Conservation (phyloP, 1,140 invertebrate genomes). For the Danaus plexippus region DNA sequence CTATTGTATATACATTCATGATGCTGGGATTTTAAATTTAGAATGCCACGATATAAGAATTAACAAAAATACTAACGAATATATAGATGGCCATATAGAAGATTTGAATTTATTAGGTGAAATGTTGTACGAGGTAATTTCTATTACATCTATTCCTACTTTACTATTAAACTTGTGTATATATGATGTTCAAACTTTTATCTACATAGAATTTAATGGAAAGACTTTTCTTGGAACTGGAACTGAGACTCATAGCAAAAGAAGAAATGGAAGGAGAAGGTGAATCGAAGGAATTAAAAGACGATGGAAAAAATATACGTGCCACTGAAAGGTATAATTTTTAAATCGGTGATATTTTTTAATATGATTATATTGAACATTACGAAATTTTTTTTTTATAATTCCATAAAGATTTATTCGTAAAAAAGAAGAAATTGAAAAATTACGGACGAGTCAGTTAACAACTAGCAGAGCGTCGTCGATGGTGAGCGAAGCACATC, state of each 20-base stretch:
- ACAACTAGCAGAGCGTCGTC: constrained; percentile 17
- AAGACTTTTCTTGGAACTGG: constrained; percentile 18
- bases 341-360: neutral
- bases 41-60: constrained; percentile 51
- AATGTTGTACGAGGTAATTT: constrained; percentile 33
- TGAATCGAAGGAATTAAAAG: constrained; percentile 11
- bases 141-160: constrained; percentile 4
- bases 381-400: too few relatives aligned
- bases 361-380: too few relatives aligned
- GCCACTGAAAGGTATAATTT: constrained; percentile 32
- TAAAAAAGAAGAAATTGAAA: constrained; percentile 49
- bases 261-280: constrained; percentile 16
- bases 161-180: neutral
- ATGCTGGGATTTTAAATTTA: constrained; percentile 47
- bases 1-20: constrained; percentile 51
- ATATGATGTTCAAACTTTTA: neutral
- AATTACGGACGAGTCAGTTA: constrained; percentile 26
- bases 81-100: constrained; percentile 53
- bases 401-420: constrained; percentile 36
- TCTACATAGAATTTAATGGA: constrained; percentile 19
- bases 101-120: constrained; percentile 40
- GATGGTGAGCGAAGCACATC: constrained; percentile 7
- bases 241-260: constrained; percentile 14
- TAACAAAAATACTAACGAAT: constrained; percentile 43
- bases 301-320: constrained; percentile 21